These are phyloP conservation scores for Caenorhabditis sinica DNA, from an alignment of 2,888 invertebrate species.

Conservation along the genomic window DNA sequence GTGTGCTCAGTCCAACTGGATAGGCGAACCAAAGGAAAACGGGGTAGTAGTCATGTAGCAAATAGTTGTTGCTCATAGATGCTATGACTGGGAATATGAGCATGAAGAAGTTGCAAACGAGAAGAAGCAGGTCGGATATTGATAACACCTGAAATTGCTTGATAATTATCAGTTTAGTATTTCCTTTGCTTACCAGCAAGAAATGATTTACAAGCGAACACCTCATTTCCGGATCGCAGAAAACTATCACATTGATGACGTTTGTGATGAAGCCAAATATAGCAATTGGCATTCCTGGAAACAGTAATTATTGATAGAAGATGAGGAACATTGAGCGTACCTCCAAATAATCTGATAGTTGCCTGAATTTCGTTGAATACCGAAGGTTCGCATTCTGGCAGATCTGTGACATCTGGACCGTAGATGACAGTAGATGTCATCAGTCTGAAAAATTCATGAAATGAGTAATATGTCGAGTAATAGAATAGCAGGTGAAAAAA, in stretches of 20 bases:
- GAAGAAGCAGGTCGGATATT: constrained; percentile 80
- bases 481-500: constrained; percentile 5
- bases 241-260: constrained; percentile 81
- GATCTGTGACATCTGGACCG: background rate
- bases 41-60: constrained; percentile 79
- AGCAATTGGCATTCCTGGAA: constrained; percentile 76
- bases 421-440: constrained; percentile 45
- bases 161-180: background rate
- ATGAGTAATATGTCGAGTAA: background rate
- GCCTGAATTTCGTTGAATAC: constrained; percentile 85
- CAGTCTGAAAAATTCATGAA: constrained; percentile 20
- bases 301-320: background rate
- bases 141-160: constrained; percentile 71
- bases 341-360: constrained; percentile 68
- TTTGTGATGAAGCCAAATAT: constrained; percentile 81
- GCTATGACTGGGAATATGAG: constrained; percentile 82
- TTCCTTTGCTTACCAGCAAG: constrained; percentile 73
- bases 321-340: background rate
- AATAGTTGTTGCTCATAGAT: constrained; percentile 75
- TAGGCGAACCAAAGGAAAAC: constrained; percentile 81
- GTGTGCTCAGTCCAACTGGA: constrained; percentile 82
- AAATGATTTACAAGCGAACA: constrained; percentile 81
- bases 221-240: constrained; percentile 82
- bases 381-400: constrained; percentile 67
- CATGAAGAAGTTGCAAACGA: constrained; percentile 83